Evolutionary conservation across 2,888 invertebrate species (phyloP), one percentile per base, ranked within the genome.

Genomic region (Eristalinus aeneus): DNA sequence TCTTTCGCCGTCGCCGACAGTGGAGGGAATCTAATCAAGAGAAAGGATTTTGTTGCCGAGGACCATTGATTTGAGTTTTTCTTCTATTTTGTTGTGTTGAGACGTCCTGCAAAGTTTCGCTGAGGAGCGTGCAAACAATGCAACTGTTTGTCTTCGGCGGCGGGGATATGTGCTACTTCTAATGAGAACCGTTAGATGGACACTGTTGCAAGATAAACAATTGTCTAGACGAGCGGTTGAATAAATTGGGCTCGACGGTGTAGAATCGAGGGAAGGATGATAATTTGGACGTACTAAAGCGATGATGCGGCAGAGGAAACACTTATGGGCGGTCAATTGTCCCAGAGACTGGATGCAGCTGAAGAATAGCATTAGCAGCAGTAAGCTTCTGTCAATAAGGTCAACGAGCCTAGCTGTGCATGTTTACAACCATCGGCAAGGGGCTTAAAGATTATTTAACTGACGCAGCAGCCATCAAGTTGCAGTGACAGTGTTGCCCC

Each of bases 141-240:
- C 58, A 73, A 61, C n/a, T 67, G 64, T 80, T 71, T 85, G 65
- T 32, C 63, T 74, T 69, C 31, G 39, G 16, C 31, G 39, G 16
- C 34, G 54, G 23, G 12, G 60, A 32, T 23, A n/a, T 79, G 65
- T 73, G 67, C 46, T 61, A 11, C 12, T 65, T 74, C 36, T 69
- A 81, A 81, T 76, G 81, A 60, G 68, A 80, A 76, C 58, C 58
- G 39, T 75, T 39, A 46, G 72, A 72, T 61, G 64, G 64, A 60
- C 58, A 46, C 67, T 36, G 53, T 74, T 63, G 61, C 63, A 69
- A 32, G 20, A 46, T 65, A 86, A 86, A 86, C 82, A 86, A 78
- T 64, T 56, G 86, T 86, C 82, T 86, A 86, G 86, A 86, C 86
- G 46, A 22, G 22, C 58, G 12, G 39, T 73, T 56, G 23, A 65